Base-by-base conservation (phyloP, 2,888 invertebrate species). In the Omphaloscelis lunosa region DNA sequence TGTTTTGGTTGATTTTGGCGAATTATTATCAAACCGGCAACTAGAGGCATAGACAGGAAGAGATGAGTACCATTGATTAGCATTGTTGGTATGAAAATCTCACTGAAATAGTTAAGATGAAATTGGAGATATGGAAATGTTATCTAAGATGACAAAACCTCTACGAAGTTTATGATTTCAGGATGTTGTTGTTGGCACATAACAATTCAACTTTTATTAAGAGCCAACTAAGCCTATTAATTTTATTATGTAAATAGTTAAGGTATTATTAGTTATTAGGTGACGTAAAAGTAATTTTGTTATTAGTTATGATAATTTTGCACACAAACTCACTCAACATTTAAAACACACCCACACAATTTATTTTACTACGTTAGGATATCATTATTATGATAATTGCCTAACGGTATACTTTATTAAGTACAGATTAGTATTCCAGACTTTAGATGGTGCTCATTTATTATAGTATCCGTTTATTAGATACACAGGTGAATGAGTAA, bases 351-450 rank as follows among this genome's bases (percentile, higher is more conserved):
- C 12, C 17, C 17, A 34, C 3, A n/a, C 15, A 56, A 56, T 66
- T 23, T 66, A 75, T 72, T 74, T 74, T 67, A 73, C 59, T 72
- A 62, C 56, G 5, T 56, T 56, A 53, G 53, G 53, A 12, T n/a
- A n/a, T 56, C 3, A 34, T 34, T 34, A 12, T 56, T 11, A 56
- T 56, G n/a, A 56, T 56, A n/a, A 56, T n/a, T 56, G 5, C n/a
- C n/a, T 56, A 56, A 56, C n/a, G n/a, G n/a, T 56, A 12, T 11
- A 34, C 41, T 51, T 48, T 29, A 58, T 72, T 80, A 87, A 68
- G 45, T 58, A 53, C 41, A 53, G 67, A 77, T 86, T 82, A 72
- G 69, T 87, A 86, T 80, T 80, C 86, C 76, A 72, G 66, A 69
- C 80, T 58, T 20, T 53, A 39, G 29, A 6, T 61, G 59, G 71